Base-by-base conservation (phyloP, 2,888 invertebrate species). In the Steinernema carpocapsae region DNA sequence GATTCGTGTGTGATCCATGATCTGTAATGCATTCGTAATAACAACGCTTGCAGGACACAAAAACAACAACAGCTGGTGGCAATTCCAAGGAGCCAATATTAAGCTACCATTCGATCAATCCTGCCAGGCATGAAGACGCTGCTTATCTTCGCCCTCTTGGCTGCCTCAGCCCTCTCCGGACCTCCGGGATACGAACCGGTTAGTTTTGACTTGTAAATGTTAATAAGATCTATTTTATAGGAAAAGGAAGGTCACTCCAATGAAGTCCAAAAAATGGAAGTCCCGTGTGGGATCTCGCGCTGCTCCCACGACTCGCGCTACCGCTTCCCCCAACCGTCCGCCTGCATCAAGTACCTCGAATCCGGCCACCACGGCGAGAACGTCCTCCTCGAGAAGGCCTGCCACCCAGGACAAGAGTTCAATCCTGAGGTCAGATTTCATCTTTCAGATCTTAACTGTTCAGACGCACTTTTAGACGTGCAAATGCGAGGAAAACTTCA, bases 401-500 rank as follows among this genome's bases (percentile, higher is more conserved):
- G 64, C 29, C 29, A 22, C 14, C 32, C 32, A 1, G 12, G 17
- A 2, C 64, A 26, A 7, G 26, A 64, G 29, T 64, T 64, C 64
- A 64, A 64, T 32, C 64, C 64, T 1, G 17, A 17, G 64, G 64
- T 64, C 4, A 24, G 56, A 4, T 24, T 1, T 48, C 17, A 37
- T 37, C 37, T 10, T 37, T 3, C 4, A 10, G 10, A 37, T 10
- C 10, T 37, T 10, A 10, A 3, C 37, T 37, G 37, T 6, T 37
- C 37, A 37, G 37, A 4, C 14, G 48, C 17, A 48, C 17, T 48
- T 48, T 32, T 32, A 64, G 64, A 26, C 64, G 7, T 64, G 64
- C 32, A 14, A 64, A 64, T 64, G 64, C 64, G 37, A 64, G 29
- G 64, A 64, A 17, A 32, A 32, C 64, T 64, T 64, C 32, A n/a